Conservation (phyloP, 2,113 vertebrate genomes). For the Nesoenas mayeri region DNA sequence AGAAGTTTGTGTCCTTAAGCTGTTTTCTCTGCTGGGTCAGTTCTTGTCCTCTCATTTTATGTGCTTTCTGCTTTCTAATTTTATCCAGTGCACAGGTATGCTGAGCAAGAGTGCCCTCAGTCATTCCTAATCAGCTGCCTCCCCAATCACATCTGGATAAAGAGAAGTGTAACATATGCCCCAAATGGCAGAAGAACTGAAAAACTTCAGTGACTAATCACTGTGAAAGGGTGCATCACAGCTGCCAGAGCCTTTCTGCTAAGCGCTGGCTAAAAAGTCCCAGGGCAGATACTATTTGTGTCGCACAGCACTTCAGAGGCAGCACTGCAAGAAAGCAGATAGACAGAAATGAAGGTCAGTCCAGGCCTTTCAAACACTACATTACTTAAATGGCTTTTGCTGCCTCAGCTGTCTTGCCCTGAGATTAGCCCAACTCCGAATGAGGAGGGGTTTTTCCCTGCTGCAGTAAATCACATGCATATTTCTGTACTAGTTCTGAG, state of each 20-base stretch:
- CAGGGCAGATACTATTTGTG: conserved; percentile 56
- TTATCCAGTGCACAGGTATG: conserved; percentile 8
- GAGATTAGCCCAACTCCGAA: conserved; percentile 53
- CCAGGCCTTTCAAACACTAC: conserved; percentile 48
- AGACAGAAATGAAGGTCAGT: conserved; percentile 61
- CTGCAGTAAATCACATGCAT: not conserved
- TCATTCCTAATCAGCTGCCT: conserved; percentile 23
- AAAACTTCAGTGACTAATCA: conserved; percentile 42
- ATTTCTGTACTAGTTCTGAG: conserved; percentile 3
- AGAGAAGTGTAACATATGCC: conserved; percentile 8
- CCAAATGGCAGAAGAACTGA: conserved; percentile 22
- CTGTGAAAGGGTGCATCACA: not conserved
- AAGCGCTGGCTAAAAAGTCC: conserved; percentile 55
- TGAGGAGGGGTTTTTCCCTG: not conserved
- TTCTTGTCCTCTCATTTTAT: not conserved
- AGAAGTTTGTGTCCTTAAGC: not conserved
- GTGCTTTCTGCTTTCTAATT: not conserved
- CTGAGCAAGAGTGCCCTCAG: not conserved
- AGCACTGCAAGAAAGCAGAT: conserved; percentile 41
- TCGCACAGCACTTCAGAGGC: conserved; percentile 32
- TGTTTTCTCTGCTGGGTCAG: not conserved
- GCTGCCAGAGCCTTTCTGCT: conserved; percentile 45
- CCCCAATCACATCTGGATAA: not conserved
- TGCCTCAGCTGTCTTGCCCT: conserved; percentile 62
- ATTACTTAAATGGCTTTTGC: conserved; percentile 67